Base-by-base conservation (phyloP, 1,140 invertebrate genomes). In the Ganaspis sp. region DNA sequence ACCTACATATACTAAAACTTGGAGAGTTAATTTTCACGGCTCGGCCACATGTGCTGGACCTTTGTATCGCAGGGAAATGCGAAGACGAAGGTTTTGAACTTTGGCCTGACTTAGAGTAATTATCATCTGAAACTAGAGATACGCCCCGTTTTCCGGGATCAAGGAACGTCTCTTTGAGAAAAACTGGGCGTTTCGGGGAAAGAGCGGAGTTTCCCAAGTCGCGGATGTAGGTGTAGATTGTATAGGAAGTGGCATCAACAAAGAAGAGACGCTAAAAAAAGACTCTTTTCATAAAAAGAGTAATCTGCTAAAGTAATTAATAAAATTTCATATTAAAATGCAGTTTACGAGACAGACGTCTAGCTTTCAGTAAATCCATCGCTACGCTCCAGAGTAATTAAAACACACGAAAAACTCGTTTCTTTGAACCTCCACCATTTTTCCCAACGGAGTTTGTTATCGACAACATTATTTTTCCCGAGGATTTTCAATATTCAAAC, bases 301-400 rank as follows among this genome's bases (percentile, higher is more conserved):
- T 64, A 64, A 12, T 64, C 58, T 64, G 58, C 58, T 64, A 29
- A 64, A 64, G 58, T 64, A 64, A 64, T 64, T 64, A 64, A 64
- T 64, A 64, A 64, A 26, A n/a, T n/a, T 64, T 64, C 58, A 64
- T 64, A 64, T 64, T 64, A 64, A 64, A 64, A 34, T 64, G 23
- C 58, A 64, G 58, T 64, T 64, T 64, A 64, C 58, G 58, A 64
- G 58, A 64, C 58, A 64, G 58, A 64, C 58, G 58, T 64, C 58
- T 21, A 29, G 11, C 23, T 29, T 34, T 26, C 58, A 34, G 58
- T n/a, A 26, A 29, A 64, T 21, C 26, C 6, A 26, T 5, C 11
- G n/a, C 23, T 64, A 64, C 8, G 26, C 12, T 12, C 23, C 15
- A 26, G 23, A 64, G 58, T 64, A 64, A 64, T 64, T 64, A 64